phyloP scores from a whole-genome alignment of 2,888 invertebrate genomes.

The Lypha dubia region DNA sequence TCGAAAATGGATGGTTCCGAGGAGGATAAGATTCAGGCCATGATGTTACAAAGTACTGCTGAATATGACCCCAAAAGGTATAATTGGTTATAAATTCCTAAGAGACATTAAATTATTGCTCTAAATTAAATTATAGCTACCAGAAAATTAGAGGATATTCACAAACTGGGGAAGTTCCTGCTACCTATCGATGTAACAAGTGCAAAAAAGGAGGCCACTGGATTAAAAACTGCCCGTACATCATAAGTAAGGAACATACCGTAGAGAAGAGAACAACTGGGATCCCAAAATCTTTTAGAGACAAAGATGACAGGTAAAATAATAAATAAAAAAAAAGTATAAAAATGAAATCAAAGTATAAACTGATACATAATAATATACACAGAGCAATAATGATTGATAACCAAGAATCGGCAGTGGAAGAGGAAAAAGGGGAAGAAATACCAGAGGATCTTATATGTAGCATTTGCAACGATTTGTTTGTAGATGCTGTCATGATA shows the following conservation, averaged over 20 bases:
- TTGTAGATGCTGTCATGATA: conserved; percentile 98
- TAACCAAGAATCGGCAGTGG: conserved; percentile 70
- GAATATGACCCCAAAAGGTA: conserved; percentile 99
- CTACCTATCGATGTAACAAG: conserved; percentile 96
- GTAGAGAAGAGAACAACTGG: conserved; percentile 98
- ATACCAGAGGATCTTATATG: conserved; percentile 97
- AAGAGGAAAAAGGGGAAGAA: conserved; percentile 85
- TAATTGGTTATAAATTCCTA: conserved; percentile 79
- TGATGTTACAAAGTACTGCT: conserved; percentile 98
- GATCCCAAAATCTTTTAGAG: conserved; percentile 97
- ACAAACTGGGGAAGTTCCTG: conserved; percentile 94
- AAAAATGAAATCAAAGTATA: neutral
- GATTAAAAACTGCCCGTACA: conserved; percentile 96
- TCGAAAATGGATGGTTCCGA: conserved; percentile 96
- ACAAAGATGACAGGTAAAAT: conserved; percentile 89
- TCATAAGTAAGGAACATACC: conserved; percentile 84
- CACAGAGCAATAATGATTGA: conserved; percentile 75
- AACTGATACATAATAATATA: neutral
- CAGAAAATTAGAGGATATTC: conserved; percentile 93
- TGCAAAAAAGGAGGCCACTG: conserved; percentile 98
- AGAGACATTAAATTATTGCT: neutral
- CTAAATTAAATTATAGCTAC: conserved; percentile 86
- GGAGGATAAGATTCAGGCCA: conserved; percentile 98
- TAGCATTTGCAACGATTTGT: conserved; percentile 94
- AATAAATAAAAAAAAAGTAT: conserved; percentile 60